These are phyloP conservation scores for Dinocampus coccinellae DNA, from an alignment of 2,888 invertebrate genomes.

Conservation along the genomic window DNA sequence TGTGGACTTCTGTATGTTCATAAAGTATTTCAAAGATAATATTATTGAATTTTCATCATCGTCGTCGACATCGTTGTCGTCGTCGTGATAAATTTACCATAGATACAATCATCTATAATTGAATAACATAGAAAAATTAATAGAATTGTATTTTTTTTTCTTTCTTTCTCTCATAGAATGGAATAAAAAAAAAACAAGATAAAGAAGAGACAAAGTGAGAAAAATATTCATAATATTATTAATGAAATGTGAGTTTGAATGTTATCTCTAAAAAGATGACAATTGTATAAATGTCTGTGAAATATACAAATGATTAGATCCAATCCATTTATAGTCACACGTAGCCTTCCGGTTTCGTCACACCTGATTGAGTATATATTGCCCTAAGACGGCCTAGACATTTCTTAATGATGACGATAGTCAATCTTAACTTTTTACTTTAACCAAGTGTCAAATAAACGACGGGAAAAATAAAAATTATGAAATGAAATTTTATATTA, in stretches of 20 bases:
- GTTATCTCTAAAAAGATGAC: background rate
- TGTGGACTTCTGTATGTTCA: too few relatives aligned
- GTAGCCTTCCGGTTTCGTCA: conserved; percentile 25
- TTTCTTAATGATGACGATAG: conserved; percentile 43
- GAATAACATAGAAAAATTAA: too few relatives aligned
- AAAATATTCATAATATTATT: background rate
- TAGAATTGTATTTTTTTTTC: too few relatives aligned
- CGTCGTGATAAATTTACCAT: too few relatives aligned
- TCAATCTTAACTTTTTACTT: conserved; percentile 1
- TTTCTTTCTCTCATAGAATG: too few relatives aligned
- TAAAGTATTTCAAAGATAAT: too few relatives aligned
- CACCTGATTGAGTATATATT: conserved; percentile 39
- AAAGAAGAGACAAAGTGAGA: too few relatives aligned
- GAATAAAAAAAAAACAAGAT: too few relatives aligned
- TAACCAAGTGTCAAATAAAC: background rate
- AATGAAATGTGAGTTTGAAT: background rate
- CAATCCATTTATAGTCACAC: conserved; percentile 23
- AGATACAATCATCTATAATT: too few relatives aligned
- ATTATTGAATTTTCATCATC: too few relatives aligned
- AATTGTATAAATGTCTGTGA: background rate
- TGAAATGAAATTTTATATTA: background rate
- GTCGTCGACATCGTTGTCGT: too few relatives aligned
- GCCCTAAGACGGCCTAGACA: conserved; percentile 41
- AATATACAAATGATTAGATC: background rate
- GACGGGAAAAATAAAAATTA: conserved; percentile 21